Percentiles rank a stretch among this genome's conserved stretches.
Conservation (phyloP, 2,113 vertebrate genomes). For the Phylloscopus trochilus region DNA sequence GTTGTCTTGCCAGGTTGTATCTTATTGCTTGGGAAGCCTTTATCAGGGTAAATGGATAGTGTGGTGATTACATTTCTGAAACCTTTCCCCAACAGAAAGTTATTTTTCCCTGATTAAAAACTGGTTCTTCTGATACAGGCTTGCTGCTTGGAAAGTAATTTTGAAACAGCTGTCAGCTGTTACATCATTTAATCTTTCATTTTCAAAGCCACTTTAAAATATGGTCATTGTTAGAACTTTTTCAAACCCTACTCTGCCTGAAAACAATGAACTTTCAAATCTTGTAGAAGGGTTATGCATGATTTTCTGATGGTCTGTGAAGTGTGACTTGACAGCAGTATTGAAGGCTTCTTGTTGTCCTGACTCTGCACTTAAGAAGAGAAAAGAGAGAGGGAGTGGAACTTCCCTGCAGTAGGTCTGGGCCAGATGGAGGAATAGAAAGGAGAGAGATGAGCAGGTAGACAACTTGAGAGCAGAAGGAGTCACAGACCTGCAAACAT, state of each 20-base stretch:
- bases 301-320: not conserved
- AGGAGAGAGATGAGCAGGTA: not conserved
- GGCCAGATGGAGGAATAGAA: not conserved
- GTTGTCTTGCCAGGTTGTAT: not conserved
- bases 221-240: not conserved
- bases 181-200: conserved; percentile 35
- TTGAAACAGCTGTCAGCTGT: not conserved
- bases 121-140: not conserved
- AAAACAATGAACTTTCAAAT: not conserved
- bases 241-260: not conserved
- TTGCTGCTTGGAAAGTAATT: conserved; percentile 43
- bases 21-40: not conserved
- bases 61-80: conserved; percentile 49
- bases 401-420: not conserved
- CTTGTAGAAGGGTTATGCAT: not conserved
- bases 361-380: not conserved
- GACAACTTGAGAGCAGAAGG: not conserved
- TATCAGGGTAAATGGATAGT: conserved; percentile 18
- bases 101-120: conserved; percentile 43
- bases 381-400: not conserved
- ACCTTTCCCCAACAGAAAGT: conserved; percentile 18
- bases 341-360: not conserved
- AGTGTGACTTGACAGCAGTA: not conserved
- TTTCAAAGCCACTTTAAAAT: conserved; percentile 3
- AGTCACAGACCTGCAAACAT: not conserved